These are phyloP conservation scores for Brenthis hecate DNA, from an alignment of 2,888 invertebrate genomes.

Conservation along the genomic window DNA sequence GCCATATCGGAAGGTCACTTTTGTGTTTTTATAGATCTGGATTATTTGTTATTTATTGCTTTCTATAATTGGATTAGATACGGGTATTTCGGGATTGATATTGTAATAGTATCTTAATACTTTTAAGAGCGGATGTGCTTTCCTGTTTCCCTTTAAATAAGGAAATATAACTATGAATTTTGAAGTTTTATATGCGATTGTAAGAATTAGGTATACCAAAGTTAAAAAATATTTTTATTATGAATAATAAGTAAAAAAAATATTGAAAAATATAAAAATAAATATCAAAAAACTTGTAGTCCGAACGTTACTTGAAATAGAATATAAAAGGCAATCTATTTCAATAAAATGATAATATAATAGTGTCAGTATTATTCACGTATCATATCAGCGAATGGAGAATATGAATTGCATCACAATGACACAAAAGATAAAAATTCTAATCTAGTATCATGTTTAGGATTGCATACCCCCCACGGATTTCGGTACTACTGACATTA, in stretches of 20 bases:
- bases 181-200: not conserved
- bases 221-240: not conserved
- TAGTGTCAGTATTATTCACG: not conserved
- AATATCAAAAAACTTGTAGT: not conserved
- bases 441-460: slow-evolving; percentile 31
- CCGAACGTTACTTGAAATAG: not conserved
- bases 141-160: slow-evolving; percentile 35
- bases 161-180: slow-evolving; percentile 14
- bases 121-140: slow-evolving; percentile 65
- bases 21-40: slow-evolving; percentile 66
- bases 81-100: slow-evolving; percentile 65
- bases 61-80: slow-evolving; percentile 63
- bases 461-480: slow-evolving; percentile 49
- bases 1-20: slow-evolving; percentile 73
- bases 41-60: slow-evolving; percentile 59
- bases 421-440: slow-evolving; percentile 14
- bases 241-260: not conserved
- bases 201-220: not conserved
- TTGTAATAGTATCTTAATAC: slow-evolving; percentile 58
- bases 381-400: slow-evolving; percentile 2
- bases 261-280: not conserved
- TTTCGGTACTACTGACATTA: slow-evolving; percentile 15
- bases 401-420: slow-evolving; percentile 13
- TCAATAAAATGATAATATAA: slow-evolving; percentile 3
- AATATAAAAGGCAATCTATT: not conserved